Evolutionary conservation across 1,140 invertebrate species (phyloP), one percentile per base, ranked within the genome.

Genomic region (Leptinotarsa lineolata): DNA sequence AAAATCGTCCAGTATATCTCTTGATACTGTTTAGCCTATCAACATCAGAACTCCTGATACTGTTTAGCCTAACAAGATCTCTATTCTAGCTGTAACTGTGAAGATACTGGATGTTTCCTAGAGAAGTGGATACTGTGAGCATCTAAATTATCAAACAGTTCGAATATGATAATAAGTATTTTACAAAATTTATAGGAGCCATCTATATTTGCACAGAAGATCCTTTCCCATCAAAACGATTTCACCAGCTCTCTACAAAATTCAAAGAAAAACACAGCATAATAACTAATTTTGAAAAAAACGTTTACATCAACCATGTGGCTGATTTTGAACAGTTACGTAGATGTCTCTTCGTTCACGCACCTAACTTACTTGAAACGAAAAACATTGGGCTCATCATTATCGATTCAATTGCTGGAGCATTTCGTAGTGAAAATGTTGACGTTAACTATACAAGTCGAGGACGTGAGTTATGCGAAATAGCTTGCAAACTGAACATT

Each of bases 121-220:
- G 30, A 39, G 30, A 39, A 39, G 30, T 39, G 8, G 2, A 39
- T 8, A 39, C 8, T 39, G 2, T 39, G 30, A 39, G 11, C 8
- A 3, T 39, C 11, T 8, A 39, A 39, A 39, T 39, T 39, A 39
- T 39, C 8, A 39, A 39, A 39, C 8, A 8, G 30, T 39, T 11
- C 3, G 8, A 39, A 39, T 6, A 39, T 11, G 11, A 39, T 39
- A n/a, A 39, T 39, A 39, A 39, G 30, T 39, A 39, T 39, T 54
- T 66, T 20, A 59, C 0, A 20, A 18, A 22, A 66, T 48, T 72
- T 68, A 74, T 77, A 89, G 92, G 90, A 71, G 91, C 89, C 8
- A 87, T 92, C 20, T 95, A 92, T 78, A 91, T 95, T 74, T 92
- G 90, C 77, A 94, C 93, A 3, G 93, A 95, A 85, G 88, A 90